phyloP scores from a whole-genome alignment of 2,113 vertebrate species.

The Acrocephalus kingi region DNA sequence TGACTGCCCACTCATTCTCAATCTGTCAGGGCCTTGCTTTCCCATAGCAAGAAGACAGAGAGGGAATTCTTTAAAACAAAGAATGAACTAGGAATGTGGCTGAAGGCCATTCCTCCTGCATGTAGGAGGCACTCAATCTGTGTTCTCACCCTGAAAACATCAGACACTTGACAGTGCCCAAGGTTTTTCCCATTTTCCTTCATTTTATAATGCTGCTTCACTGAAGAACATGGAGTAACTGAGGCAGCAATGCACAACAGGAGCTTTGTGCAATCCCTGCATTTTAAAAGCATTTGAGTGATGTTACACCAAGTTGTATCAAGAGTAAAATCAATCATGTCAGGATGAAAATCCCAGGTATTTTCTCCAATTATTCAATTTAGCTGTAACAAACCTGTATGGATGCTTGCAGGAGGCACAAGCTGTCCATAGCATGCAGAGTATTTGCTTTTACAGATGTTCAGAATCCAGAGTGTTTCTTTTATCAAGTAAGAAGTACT shows the following conservation, averaged over 20 bases:
- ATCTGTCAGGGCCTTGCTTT: not conserved
- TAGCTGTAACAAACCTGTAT: not conserved
- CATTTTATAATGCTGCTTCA: not conserved
- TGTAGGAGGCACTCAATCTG: not conserved
- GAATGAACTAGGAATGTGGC: not conserved
- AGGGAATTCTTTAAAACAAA: not conserved
- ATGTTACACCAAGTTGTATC: not conserved
- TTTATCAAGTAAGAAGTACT: not conserved
- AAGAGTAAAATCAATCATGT: not conserved
- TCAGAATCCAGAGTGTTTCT: conserved; percentile 10
- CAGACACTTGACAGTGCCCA: not conserved
- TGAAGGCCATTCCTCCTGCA: not conserved
- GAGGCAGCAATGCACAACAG: not conserved
- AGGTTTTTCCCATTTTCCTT: not conserved
- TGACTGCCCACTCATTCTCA: not conserved
- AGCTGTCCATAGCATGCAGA: not conserved
- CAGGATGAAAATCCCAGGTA: not conserved
- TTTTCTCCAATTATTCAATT: conserved; percentile 10
- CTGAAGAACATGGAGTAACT: not conserved
- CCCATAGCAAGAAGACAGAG: not conserved
- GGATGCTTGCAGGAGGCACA: not conserved
- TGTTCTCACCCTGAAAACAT: not conserved
- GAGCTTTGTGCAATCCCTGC: not conserved
- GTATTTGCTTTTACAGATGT: conserved; percentile 2
- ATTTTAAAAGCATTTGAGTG: not conserved